These are phyloP conservation scores for Poeciliopsis paucimaculata DNA, from an alignment of 2,797 vertebrate genomes.

Conservation along the genomic window DNA sequence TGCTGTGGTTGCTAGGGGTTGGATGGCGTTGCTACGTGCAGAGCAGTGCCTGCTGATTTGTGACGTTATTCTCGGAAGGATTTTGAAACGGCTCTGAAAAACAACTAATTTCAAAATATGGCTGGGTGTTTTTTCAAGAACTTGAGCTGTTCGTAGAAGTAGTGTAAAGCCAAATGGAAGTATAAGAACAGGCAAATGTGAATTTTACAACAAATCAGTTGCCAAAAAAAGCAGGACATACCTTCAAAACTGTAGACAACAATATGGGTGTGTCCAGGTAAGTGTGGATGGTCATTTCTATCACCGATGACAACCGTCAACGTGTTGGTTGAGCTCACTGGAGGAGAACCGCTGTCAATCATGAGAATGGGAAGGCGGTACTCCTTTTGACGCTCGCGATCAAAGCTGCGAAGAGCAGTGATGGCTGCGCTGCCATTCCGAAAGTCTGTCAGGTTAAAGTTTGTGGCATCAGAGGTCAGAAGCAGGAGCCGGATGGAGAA, in stretches of 20 bases:
- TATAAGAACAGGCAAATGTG: too few species aligned
- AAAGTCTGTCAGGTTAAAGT: constrained; percentile 87
- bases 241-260: constrained; percentile 88
- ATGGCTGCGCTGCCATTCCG: constrained; percentile 86
- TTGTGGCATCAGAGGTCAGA: constrained; percentile 65
- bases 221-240: constrained; percentile 52
- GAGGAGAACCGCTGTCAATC: constrained; percentile 87
- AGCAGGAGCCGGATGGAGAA: constrained; percentile 86
- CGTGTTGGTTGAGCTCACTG: constrained; percentile 87
- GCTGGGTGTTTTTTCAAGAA: too few species aligned
- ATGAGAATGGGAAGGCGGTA: constrained; percentile 87
- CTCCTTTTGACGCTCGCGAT: constrained; percentile 86
- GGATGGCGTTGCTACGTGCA: too few species aligned
- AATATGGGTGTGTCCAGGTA: constrained; percentile 84
- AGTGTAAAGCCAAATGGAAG: too few species aligned
- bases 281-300: constrained; percentile 89
- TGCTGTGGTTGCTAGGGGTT: too few species aligned
- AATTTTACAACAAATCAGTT: neutral
- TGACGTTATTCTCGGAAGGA: too few species aligned
- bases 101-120: too few species aligned
- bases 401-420: constrained; percentile 83
- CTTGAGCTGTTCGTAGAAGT: too few species aligned
- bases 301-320: constrained; percentile 87
- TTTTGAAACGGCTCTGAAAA: too few species aligned
- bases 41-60: too few species aligned